Conservation (phyloP, 64 coral and sea anemone genomes). For the Pocillopora verrucosa region DNA sequence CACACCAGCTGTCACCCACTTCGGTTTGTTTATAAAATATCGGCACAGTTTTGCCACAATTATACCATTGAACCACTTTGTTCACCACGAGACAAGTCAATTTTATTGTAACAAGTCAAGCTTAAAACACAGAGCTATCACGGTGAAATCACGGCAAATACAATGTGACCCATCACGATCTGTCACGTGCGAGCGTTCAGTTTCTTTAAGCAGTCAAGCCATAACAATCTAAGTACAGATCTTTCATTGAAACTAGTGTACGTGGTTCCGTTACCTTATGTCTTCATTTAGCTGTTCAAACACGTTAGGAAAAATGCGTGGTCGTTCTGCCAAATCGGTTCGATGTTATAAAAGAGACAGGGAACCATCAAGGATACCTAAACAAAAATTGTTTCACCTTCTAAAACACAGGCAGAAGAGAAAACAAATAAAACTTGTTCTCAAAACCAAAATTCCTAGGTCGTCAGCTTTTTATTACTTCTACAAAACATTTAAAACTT, state of each 20-base stretch:
- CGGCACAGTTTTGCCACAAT: slow-evolving; percentile 40
- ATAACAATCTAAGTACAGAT: neutral
- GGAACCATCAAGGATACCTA: slow-evolving; percentile 62
- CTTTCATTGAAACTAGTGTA: slow-evolving; percentile 5
- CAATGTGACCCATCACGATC: slow-evolving; percentile 12
- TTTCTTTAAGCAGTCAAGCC: slow-evolving; percentile 23
- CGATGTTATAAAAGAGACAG: slow-evolving; percentile 34
- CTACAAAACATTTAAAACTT: slow-evolving; percentile 14
- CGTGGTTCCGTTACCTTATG: neutral
- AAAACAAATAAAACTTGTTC: slow-evolving; percentile 45
- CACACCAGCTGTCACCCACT: too few species aligned
- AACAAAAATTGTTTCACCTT: slow-evolving; percentile 48
- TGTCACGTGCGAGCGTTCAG: slow-evolving; percentile 11
- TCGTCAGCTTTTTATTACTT: slow-evolving; percentile 53
- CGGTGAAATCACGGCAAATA: slow-evolving; percentile 59
- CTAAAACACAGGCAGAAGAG: slow-evolving; percentile 59
- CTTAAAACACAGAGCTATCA: slow-evolving; percentile 56
- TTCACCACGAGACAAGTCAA: slow-evolving; percentile 48
- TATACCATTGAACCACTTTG: slow-evolving; percentile 57
- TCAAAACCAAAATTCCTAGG: slow-evolving; percentile 34
- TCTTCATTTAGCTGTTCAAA: neutral
- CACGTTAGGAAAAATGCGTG: neutral
- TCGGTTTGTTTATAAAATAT: slow-evolving; percentile 42
- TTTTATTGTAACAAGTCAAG: slow-evolving; percentile 46
- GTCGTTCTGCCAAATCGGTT: slow-evolving; percentile 31